Percentiles rank a stretch among this genome's conserved stretches.
These are phyloP conservation scores for Tipula unca DNA, from an alignment of 2,888 invertebrate genomes.

Conservation along the genomic window DNA sequence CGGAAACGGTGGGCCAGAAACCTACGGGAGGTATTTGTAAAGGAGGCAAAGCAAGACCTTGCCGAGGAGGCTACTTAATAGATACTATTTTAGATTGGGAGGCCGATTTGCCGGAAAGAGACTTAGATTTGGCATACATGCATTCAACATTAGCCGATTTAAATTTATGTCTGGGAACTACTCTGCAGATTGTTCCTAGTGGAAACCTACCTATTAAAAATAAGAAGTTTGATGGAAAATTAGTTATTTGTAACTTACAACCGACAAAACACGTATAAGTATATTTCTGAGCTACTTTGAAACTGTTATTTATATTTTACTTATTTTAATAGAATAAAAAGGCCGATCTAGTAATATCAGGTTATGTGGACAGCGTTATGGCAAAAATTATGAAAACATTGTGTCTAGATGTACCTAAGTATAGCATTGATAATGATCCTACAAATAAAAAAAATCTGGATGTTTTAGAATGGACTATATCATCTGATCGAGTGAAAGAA, in stretches of 20 bases:
- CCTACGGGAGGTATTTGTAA: conserved; percentile 57
- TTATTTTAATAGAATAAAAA: conserved; percentile 67
- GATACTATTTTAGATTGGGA: conserved; percentile 99
- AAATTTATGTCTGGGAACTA: conserved; percentile 92
- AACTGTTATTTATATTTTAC: neutral
- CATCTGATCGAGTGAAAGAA: conserved; percentile 48
- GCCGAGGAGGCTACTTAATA: conserved; percentile 80
- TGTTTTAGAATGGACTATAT: conserved; percentile 63
- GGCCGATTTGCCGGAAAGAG: conserved; percentile 79
- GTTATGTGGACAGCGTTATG: conserved; percentile 80
- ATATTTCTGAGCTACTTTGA: neutral
- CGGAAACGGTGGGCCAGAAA: conserved; percentile 74
- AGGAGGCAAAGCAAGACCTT: conserved; percentile 57
- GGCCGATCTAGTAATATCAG: conserved; percentile 79
- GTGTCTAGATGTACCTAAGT: conserved; percentile 63
- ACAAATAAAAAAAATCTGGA: conserved; percentile 45
- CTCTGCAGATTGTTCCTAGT: conserved; percentile 94
- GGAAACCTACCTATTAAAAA: conserved; percentile 84
- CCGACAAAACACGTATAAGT: conserved; percentile 88
- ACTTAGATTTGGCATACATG: conserved; percentile 72
- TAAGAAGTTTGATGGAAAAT: conserved; percentile 74
- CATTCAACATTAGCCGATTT: conserved; percentile 90
- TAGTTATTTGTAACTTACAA: conserved; percentile 93
- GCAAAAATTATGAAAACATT: conserved; percentile 64
- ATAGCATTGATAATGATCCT: conserved; percentile 56